phyloP scores from a whole-genome alignment of 2,113 vertebrate species.

The Gymnorhina tibicen region DNA sequence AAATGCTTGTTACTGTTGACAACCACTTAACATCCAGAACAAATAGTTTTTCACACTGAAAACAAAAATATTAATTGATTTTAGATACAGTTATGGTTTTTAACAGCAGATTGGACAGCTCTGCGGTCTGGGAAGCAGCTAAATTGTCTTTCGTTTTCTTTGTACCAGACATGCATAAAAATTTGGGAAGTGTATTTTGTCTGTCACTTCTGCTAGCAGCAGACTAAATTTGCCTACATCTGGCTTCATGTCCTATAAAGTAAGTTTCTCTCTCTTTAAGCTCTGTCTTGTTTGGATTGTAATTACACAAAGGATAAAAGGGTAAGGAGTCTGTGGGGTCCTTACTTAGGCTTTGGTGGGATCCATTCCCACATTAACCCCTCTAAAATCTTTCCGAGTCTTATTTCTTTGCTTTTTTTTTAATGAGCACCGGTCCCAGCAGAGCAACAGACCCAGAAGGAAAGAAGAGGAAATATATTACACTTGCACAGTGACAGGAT shows the following conservation, averaged over 20 bases:
- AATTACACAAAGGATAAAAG: neutral
- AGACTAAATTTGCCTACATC: neutral
- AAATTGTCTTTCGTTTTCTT: neutral
- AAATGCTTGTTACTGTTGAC: neutral
- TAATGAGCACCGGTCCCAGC: neutral
- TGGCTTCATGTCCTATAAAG: neutral
- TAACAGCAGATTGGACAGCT: neutral
- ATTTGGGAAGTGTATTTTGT: neutral
- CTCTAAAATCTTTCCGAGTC: neutral
- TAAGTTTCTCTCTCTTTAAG: neutral
- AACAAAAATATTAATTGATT: constrained; percentile 30
- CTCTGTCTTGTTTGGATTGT: neutral
- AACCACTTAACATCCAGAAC: neutral
- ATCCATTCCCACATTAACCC: neutral
- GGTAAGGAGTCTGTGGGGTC: accelerated
- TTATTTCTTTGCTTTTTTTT: neutral
- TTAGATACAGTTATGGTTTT: neutral
- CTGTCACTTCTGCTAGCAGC: neutral
- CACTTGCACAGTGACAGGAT: neutral
- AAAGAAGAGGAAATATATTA: neutral
- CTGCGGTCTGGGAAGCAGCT: neutral
- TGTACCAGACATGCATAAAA: neutral
- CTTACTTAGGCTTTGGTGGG: neutral
- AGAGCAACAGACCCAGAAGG: neutral
- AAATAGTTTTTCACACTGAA: neutral